Evolutionary conservation across 2,113 vertebrate genomes (phyloP).

Genomic region (Cryptomyrus ogoouensis): DNA sequence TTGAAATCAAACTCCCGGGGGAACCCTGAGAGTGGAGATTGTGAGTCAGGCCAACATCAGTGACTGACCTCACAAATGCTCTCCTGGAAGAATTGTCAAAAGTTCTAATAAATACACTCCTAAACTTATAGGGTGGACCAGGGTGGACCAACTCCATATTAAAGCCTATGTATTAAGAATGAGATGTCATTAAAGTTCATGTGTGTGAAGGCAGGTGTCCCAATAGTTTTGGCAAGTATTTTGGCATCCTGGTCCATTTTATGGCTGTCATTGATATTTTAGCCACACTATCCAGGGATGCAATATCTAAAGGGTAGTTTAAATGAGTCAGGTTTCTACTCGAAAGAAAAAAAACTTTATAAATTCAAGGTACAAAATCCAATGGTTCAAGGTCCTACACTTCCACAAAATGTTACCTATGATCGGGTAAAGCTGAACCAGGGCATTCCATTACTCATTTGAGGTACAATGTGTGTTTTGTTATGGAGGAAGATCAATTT

Average conservation of each 20-base stretch:
- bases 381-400: neutral
- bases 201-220: no score
- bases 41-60: no score
- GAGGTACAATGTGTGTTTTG: neutral
- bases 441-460: neutral
- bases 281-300: neutral
- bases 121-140: no score
- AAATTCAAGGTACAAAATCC: neutral
- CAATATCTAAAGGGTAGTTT: neutral
- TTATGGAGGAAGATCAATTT: neutral
- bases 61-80: no score
- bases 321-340: neutral
- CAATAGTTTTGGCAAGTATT: no score
- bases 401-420: neutral
- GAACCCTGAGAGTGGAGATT: no score
- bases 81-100: no score
- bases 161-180: no score
- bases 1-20: no score
- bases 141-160: no score
- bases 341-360: neutral
- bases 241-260: neutral
- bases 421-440: neutral
- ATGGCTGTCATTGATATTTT: neutral
- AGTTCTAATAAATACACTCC: no score
- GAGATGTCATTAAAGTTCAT: no score